These are phyloP conservation scores for Eristalis pertinax DNA, from an alignment of 2,888 invertebrate genomes.

Conservation along the genomic window DNA sequence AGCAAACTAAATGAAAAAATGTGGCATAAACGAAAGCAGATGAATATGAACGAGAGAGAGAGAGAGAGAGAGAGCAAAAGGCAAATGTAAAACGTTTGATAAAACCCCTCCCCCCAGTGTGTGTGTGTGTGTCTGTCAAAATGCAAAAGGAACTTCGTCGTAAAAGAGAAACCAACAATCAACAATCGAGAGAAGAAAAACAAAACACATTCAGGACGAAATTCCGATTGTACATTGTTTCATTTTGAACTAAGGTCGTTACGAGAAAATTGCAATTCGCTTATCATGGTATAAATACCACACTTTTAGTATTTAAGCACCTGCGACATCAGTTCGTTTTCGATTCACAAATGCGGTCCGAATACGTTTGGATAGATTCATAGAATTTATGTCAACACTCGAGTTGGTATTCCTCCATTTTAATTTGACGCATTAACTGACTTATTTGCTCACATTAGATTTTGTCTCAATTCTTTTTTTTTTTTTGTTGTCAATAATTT, in stretches of 20 bases:
- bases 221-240: conserved; percentile 33
- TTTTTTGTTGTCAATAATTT: conserved; percentile 49
- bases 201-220: background rate
- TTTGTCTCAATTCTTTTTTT: conserved; percentile 47
- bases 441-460: conserved; percentile 8
- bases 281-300: conserved; percentile 46
- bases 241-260: conserved; percentile 3
- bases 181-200: conserved; percentile 6
- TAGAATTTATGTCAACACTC: background rate
- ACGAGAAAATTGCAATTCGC: conserved; percentile 10
- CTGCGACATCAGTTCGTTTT: conserved; percentile 22
- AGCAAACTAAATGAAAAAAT: conserved; percentile 21
- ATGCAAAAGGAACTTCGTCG: conserved; percentile 18
- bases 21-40: conserved; percentile 53
- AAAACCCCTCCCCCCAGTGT: background rate
- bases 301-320: conserved; percentile 44
- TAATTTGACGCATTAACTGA: background rate
- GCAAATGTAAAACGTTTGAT: conserved; percentile 13
- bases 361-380: conserved; percentile 1
- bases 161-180: background rate
- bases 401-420: background rate
- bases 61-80: background rate
- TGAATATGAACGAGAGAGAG: background rate
- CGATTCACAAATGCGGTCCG: background rate
- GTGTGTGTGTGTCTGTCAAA: conserved; percentile 29